Base-by-base conservation (phyloP, 2,113 vertebrate genomes). In the Barnardius zonarius region DNA sequence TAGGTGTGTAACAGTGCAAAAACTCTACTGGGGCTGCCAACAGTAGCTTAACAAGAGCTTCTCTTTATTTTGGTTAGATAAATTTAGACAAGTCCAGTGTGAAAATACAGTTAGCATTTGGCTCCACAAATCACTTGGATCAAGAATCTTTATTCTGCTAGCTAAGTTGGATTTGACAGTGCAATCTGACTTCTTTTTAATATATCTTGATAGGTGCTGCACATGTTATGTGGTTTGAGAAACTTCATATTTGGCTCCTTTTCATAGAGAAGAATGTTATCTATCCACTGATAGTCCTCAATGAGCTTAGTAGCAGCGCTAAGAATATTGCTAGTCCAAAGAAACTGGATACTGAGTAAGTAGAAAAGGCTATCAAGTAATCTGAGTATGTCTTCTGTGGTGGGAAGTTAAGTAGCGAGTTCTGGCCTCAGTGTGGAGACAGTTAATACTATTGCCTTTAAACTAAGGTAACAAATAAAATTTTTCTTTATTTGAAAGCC, bases 141-240 rank as follows among this genome's bases (percentile, higher is more conserved):
- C 25, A 54, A 49, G 10, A 68, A 23, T 63, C 22, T 48, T 33
- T 44, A 43, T 83, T 79, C 37, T 83, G 18, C 93, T 77, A 77
- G 14, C 25, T 31, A 52, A 24, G 49, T 79, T 87, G 84, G 10
- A 90, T 66, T 77, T 51, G 13, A 35, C 39, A 81, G 31, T 73
- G 20, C 77, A 9, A 79, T 88, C 55, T 96, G 35, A 72, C 54
- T 80, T 89, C 51, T 93, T 94, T 90, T 78, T 64, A 16, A 90
- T 96, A 0, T 83, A 17, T 72, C 70, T 86, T 96, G 9, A 61
- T 97, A 99, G 99, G 98, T 97, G 99, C 99, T 17, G 99, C 99
- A 24, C 99, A 99, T 54, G 98, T 99, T 88, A 99, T 99, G 99
- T 99, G 99, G 99, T 99, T 99, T 96, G 99, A 99, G 93, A 99